Conservation (phyloP, 2,888 invertebrate species). For the Dasypogon diadema region DNA sequence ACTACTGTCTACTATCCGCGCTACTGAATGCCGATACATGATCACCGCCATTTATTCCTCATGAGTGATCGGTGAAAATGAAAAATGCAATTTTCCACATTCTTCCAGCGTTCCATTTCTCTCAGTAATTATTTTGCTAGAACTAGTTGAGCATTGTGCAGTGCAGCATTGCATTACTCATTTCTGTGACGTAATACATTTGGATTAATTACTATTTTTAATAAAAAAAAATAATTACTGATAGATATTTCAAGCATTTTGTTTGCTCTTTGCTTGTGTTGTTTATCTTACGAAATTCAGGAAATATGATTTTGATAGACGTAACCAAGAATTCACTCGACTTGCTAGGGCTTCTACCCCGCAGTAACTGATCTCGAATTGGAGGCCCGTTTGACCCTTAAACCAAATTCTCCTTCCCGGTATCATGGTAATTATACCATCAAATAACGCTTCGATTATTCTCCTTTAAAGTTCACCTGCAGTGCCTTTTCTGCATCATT, state of each 20-base stretch:
- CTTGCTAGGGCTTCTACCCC: not conserved
- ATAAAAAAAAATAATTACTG: too few relatives aligned
- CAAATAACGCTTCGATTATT: conserved; percentile 15
- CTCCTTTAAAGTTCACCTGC: conserved; percentile 22
- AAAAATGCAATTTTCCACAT: conserved; percentile 39
- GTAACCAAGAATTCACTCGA: not conserved
- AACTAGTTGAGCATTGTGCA: conserved; percentile 17
- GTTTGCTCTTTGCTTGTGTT: too few relatives aligned
- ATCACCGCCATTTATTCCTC: conserved; percentile 20
- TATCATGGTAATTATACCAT: conserved; percentile 5
- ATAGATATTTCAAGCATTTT: too few relatives aligned
- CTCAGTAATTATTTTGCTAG: conserved; percentile 25
- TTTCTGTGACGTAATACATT: conserved; percentile 11
- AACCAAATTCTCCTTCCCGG: not conserved
- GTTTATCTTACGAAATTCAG: not conserved
- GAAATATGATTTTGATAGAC: not conserved
- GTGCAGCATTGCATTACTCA: not conserved
- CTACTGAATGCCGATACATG: conserved; percentile 1
- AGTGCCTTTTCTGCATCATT: not conserved
- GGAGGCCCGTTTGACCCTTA: not conserved
- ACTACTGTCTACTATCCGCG: too few relatives aligned
- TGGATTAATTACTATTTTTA: conserved; percentile 9
- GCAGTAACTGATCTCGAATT: not conserved
- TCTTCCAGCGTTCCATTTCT: conserved; percentile 38
- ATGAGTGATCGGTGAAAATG: conserved; percentile 36